phyloP scores from a whole-genome alignment of 2,113 vertebrate genomes.

The Sciurus niger region DNA sequence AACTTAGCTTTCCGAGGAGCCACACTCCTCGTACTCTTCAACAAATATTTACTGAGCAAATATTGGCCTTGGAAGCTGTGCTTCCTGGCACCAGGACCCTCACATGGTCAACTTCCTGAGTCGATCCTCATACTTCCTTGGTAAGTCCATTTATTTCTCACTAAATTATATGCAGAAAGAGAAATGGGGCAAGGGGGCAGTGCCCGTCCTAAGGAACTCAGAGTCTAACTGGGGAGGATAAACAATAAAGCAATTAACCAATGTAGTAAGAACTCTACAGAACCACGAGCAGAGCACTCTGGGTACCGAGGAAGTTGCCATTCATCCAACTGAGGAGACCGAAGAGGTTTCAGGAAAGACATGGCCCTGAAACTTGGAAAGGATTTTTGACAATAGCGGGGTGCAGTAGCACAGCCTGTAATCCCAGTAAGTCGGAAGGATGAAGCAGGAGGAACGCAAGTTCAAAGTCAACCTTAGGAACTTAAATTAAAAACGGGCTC shows the following conservation, averaged over 20 bases:
- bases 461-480: no score
- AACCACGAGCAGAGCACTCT: background rate
- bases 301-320: background rate
- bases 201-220: background rate
- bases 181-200: background rate
- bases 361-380: background rate
- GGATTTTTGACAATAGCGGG: background rate
- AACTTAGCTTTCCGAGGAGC: background rate
- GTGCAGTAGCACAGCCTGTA: no score
- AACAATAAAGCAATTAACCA: background rate
- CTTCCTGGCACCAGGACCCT: background rate
- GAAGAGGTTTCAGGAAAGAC: background rate
- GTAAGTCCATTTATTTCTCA: background rate
- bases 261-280: background rate
- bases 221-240: background rate
- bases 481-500: no score
- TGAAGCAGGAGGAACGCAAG: no score
- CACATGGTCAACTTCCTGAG: background rate
- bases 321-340: background rate
- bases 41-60: slow-evolving; percentile 63
- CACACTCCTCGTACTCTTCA: background rate
- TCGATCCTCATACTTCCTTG: background rate
- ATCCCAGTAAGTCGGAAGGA: no score
- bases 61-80: background rate
- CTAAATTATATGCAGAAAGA: background rate